phyloP scores from a whole-genome alignment of 35 echinoderm and acorn worm species.

The Patiria miniata region DNA sequence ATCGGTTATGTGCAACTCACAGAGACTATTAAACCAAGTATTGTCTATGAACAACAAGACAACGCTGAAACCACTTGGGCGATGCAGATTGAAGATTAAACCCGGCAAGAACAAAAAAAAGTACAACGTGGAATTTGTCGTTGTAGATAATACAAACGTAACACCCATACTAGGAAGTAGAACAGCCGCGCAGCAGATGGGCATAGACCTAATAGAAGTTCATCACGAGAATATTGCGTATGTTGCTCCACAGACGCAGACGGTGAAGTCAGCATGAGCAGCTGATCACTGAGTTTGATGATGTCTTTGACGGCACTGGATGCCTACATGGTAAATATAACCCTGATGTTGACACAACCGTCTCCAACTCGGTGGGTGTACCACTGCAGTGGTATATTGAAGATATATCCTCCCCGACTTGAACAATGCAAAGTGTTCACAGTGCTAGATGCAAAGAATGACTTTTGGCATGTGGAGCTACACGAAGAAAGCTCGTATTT shows the following conservation, averaged over 20 bases:
- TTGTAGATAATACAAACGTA: slow-evolving; percentile 38
- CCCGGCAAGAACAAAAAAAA: slow-evolving; percentile 70
- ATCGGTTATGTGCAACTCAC: background rate
- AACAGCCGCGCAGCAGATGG: slow-evolving; percentile 65
- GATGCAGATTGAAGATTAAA: slow-evolving; percentile 49
- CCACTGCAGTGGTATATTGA: slow-evolving; percentile 68
- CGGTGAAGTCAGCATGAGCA: background rate
- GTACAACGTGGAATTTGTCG: slow-evolving; percentile 53
- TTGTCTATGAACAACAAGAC: slow-evolving; percentile 74
- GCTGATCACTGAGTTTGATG: slow-evolving; percentile 35
- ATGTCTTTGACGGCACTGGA: slow-evolving; percentile 74
- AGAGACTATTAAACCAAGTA: slow-evolving; percentile 13
- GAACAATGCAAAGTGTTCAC: slow-evolving; percentile 59
- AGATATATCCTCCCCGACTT: slow-evolving; percentile 62
- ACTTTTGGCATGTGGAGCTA: slow-evolving; percentile 69
- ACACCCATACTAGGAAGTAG: slow-evolving; percentile 52
- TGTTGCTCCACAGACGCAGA: slow-evolving; percentile 21
- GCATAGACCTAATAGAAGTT: slow-evolving; percentile 48
- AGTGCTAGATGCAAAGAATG: slow-evolving; percentile 61
- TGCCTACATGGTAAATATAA: slow-evolving; percentile 58
- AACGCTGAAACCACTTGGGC: slow-evolving; percentile 29
- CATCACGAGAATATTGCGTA: slow-evolving; percentile 56
- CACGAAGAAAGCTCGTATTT: slow-evolving; percentile 68
- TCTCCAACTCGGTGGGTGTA: slow-evolving; percentile 72
- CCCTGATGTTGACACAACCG: slow-evolving; percentile 41